These are phyloP conservation scores for Ditula angustiorana DNA, from an alignment of 2,888 invertebrate species.

Conservation along the genomic window DNA sequence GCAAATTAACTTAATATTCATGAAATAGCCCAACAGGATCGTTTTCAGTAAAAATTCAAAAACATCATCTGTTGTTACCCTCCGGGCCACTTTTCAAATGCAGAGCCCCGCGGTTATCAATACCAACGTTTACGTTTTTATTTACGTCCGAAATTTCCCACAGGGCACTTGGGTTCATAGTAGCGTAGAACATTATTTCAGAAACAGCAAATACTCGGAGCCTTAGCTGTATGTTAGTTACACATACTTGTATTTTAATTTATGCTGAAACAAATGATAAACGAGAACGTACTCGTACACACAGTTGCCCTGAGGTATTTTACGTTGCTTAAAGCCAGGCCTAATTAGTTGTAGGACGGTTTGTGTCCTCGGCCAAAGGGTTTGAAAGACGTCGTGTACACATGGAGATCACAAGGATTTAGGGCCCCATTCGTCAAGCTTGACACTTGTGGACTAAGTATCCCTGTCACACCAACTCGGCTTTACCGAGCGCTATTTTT, in stretches of 20 bases:
- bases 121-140: constrained; percentile 23
- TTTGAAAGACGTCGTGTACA: neutral
- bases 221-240: neutral
- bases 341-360: neutral
- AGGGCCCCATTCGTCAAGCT: neutral
- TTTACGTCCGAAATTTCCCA: constrained; percentile 19
- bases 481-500: neutral
- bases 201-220: neutral
- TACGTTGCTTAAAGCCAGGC: neutral
- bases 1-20: constrained; percentile 3
- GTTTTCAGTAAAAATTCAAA: neutral
- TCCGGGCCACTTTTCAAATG: constrained; percentile 21
- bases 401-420: neutral
- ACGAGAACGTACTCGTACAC: neutral
- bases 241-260: neutral
- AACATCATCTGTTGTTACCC: constrained; percentile 8
- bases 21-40: constrained; percentile 2
- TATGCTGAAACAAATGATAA: neutral
- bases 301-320: neutral
- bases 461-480: neutral
- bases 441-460: neutral
- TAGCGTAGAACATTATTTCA: neutral
- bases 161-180: constrained; percentile 12
- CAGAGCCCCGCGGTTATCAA: constrained; percentile 20
- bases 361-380: neutral